These are phyloP conservation scores for Thamnaconus septentrionalis DNA, from an alignment of 2,113 vertebrate species.

Conservation along the genomic window DNA sequence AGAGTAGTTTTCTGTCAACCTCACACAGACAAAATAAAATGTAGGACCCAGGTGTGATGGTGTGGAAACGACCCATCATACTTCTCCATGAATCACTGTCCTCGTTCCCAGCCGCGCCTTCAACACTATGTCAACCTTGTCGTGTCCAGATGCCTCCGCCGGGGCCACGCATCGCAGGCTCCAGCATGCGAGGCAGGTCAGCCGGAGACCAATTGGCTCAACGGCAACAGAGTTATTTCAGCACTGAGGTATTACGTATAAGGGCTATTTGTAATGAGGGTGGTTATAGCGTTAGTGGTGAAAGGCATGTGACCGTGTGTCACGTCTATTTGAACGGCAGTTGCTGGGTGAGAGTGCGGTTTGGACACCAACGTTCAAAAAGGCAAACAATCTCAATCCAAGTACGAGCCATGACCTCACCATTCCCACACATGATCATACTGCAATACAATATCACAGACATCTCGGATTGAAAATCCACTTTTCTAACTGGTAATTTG, in stretches of 20 bases:
- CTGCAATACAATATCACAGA: too few relatives aligned
- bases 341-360: constrained; percentile 29
- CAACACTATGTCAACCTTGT: constrained; percentile 2
- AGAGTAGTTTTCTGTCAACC: too few relatives aligned
- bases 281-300: neutral
- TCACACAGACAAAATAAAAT: neutral
- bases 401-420: too few relatives aligned
- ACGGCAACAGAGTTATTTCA: constrained; percentile 27
- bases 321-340: constrained; percentile 10
- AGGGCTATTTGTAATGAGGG: constrained; percentile 28
- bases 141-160: constrained; percentile 1
- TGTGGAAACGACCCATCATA: neutral
- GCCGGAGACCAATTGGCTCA: constrained; percentile 19
- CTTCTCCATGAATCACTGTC: too few relatives aligned
- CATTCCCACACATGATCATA: too few relatives aligned
- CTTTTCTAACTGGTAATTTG: too few relatives aligned
- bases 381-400: too few relatives aligned
- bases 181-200: constrained; percentile 16
- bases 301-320: constrained; percentile 23
- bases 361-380: neutral
- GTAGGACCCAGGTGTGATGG: neutral
- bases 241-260: constrained; percentile 30
- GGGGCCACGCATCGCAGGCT: constrained; percentile 23
- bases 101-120: neutral
- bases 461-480: too few relatives aligned